phyloP scores from a whole-genome alignment of 53 echinoderm and acorn worm genomes.

The Echinometra lucunter region DNA sequence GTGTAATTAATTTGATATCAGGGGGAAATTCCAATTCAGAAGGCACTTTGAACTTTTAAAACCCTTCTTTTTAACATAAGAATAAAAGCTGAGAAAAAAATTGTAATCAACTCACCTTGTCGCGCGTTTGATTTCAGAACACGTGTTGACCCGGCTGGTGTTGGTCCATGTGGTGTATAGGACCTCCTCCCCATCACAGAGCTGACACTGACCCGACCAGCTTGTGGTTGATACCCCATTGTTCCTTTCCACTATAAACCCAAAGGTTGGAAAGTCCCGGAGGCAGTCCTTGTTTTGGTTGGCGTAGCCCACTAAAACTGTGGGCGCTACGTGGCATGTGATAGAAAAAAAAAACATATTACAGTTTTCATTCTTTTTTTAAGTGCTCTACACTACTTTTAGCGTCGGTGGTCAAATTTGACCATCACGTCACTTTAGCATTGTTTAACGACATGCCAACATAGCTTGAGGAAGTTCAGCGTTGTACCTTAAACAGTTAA shows the following conservation, averaged over 20 bases:
- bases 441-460: too few species aligned
- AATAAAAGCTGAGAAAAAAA: background rate
- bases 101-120: background rate
- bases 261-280: conserved; percentile 89
- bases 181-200: conserved; percentile 88
- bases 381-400: too few species aligned
- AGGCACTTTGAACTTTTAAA: background rate
- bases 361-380: too few species aligned
- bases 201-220: conserved; percentile 97
- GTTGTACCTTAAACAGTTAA: too few species aligned
- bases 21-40: too few species aligned
- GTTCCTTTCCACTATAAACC: conserved; percentile 82
- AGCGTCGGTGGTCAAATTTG: too few species aligned
- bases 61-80: background rate
- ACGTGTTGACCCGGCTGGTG: conserved; percentile 63
- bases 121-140: conserved; percentile 44
- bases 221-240: conserved; percentile 87
- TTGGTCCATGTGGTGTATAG: conserved; percentile 91
- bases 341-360: background rate
- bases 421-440: too few species aligned
- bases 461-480: too few species aligned
- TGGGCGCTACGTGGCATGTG: conserved; percentile 66
- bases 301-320: conserved; percentile 87
- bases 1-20: too few species aligned
- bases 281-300: conserved; percentile 76